phyloP scores from a whole-genome alignment of 2,113 vertebrate genomes.

The Brachypteracias leptosomus region DNA sequence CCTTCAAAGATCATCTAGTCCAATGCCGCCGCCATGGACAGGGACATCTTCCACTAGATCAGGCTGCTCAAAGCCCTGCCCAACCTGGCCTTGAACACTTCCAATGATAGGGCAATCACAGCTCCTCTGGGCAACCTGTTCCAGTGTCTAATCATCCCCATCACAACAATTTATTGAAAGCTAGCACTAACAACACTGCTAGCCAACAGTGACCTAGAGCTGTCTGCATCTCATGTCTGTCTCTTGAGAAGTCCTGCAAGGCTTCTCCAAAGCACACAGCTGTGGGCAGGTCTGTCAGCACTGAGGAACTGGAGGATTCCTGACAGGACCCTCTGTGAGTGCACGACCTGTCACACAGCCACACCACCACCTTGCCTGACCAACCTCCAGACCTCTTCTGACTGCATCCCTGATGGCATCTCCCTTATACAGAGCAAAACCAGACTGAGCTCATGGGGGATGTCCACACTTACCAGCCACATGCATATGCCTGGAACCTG shows the following conservation, averaged over 20 bases:
- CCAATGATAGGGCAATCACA: too few species aligned
- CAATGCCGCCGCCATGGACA: too few species aligned
- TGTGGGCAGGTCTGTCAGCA: not conserved
- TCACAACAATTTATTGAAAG: not conserved
- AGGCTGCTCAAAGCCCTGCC: not conserved
- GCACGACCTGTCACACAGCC: not conserved
- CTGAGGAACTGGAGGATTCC: not conserved
- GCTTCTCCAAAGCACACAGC: not conserved
- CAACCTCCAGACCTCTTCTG: not conserved
- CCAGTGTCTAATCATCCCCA: not conserved
- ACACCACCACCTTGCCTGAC: rapidly evolving
- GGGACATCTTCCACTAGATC: too few species aligned
- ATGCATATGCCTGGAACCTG: rapidly evolving
- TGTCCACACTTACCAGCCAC: rapidly evolving
- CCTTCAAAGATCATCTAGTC: too few species aligned
- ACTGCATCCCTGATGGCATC: not conserved
- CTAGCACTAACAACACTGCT: rapidly evolving
- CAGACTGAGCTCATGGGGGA: not conserved
- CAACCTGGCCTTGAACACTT: not conserved
- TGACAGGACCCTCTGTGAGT: not conserved
- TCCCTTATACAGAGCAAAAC: not conserved
- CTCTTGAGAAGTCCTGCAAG: not conserved
- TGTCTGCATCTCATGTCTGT: not conserved
- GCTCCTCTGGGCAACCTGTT: too few species aligned
- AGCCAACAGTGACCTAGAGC: not conserved